Percentiles rank a stretch among this genome's conserved stretches.
phyloP scores from a whole-genome alignment of 1,140 invertebrate species.

The Hylyphantes graminicola region DNA sequence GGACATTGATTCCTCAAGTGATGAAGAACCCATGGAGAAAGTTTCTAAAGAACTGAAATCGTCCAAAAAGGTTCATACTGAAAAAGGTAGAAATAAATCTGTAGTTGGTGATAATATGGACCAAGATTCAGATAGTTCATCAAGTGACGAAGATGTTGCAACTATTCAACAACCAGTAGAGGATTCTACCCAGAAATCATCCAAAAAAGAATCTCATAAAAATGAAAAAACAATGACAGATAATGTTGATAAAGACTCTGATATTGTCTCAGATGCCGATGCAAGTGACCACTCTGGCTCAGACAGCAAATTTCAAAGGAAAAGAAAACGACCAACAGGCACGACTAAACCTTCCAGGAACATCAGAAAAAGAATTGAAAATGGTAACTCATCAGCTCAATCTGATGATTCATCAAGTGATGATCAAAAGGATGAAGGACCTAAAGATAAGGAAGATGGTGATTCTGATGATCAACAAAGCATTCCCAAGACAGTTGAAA shows the following conservation, averaged over 20 bases:
- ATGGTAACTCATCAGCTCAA: constrained; percentile 5
- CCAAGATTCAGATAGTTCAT: too few species aligned
- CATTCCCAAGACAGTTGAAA: not conserved
- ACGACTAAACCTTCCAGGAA: not conserved
- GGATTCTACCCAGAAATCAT: too few species aligned
- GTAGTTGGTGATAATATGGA: too few species aligned
- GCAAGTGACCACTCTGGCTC: not conserved
- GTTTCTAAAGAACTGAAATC: too few species aligned
- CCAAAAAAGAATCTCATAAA: too few species aligned
- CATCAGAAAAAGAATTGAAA: constrained; percentile 6
- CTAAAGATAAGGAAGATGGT: not conserved
- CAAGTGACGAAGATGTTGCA: too few species aligned
- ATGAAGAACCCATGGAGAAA: too few species aligned
- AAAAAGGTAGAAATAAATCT: too few species aligned
- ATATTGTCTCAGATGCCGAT: not conserved
- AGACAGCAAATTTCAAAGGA: constrained; percentile 3
- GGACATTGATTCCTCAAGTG: too few species aligned
- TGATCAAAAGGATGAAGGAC: not conserved
- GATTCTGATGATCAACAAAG: not conserved
- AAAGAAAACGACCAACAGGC: not conserved
- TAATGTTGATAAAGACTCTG: constrained; percentile 20
- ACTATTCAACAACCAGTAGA: too few species aligned
- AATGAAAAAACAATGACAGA: too few species aligned
- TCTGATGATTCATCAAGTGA: constrained; percentile 31
- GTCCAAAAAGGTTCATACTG: too few species aligned